phyloP scores from a whole-genome alignment of 2,113 vertebrate genomes.

The Danionella cerebrum region DNA sequence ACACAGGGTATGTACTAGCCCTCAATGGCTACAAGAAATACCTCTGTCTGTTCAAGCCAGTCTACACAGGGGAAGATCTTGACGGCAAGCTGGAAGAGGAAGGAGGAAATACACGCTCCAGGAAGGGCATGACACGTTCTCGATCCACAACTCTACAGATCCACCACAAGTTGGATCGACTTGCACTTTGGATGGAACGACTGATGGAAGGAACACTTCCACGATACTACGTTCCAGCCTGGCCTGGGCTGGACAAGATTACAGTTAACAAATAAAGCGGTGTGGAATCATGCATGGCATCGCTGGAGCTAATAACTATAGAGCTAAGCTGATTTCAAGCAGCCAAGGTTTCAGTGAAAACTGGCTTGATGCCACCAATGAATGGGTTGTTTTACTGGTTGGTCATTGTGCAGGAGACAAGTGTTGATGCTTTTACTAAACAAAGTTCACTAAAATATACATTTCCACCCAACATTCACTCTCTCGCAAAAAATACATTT shows the following conservation, averaged over 20 bases:
- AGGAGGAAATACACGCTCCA: slow-evolving; percentile 42
- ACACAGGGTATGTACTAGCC: slow-evolving; percentile 87
- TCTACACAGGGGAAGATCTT: slow-evolving; percentile 73
- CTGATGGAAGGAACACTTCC: slow-evolving; percentile 90
- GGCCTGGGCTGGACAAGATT: slow-evolving; percentile 82
- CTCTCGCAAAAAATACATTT: too few species aligned
- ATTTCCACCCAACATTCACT: too few species aligned
- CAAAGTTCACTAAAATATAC: too few species aligned
- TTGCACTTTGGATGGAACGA: slow-evolving; percentile 93
- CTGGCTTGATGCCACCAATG: background rate
- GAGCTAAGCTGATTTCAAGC: background rate
- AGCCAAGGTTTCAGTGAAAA: background rate
- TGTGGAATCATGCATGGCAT: background rate
- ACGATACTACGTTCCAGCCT: slow-evolving; percentile 85
- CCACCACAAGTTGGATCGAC: slow-evolving; percentile 84
- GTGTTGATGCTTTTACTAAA: too few species aligned
- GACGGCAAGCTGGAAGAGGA: slow-evolving; percentile 61
- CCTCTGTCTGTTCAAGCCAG: slow-evolving; percentile 91
- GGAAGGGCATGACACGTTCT: slow-evolving; percentile 50
- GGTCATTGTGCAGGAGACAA: too few species aligned
- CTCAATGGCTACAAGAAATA: slow-evolving; percentile 96
- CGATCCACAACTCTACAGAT: slow-evolving; percentile 72
- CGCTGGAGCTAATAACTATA: background rate
- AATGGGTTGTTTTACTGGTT: too few species aligned
- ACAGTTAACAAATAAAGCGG: slow-evolving; percentile 55